Conservation (phyloP, 2,797 vertebrate species). For the Xyrichtys novacula region DNA sequence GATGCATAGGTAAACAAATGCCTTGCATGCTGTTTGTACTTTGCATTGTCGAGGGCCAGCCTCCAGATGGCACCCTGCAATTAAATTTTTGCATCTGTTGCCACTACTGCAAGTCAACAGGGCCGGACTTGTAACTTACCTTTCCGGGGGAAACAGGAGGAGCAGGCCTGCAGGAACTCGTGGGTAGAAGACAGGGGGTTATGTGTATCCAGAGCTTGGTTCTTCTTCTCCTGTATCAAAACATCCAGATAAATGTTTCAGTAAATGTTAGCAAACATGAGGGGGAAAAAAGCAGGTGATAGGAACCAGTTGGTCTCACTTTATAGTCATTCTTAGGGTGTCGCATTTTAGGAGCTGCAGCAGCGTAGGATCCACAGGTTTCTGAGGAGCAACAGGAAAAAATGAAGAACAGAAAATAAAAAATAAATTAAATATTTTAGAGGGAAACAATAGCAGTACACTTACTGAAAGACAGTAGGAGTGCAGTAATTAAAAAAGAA, state of each 20-base stretch:
- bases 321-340: slow-evolving; percentile 49
- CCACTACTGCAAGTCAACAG: too few relatives aligned
- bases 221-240: slow-evolving; percentile 44
- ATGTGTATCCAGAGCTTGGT: slow-evolving; percentile 43
- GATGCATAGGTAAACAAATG: too few relatives aligned
- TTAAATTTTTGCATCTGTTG: too few relatives aligned
- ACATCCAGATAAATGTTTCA: slow-evolving; percentile 16
- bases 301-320: slow-evolving; percentile 61
- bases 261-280: slow-evolving; percentile 10
- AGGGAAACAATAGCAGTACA: too few relatives aligned
- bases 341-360: slow-evolving; percentile 38
- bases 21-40: too few relatives aligned
- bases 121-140: slow-evolving; percentile 76
- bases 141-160: slow-evolving; percentile 90
- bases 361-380: slow-evolving; percentile 27
- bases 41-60: too few relatives aligned
- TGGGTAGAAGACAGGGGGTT: slow-evolving; percentile 91
- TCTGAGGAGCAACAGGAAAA: slow-evolving; percentile 53
- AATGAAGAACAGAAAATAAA: not conserved
- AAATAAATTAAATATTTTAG: too few relatives aligned
- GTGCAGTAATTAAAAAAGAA: too few relatives aligned
- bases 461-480: too few relatives aligned
- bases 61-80: too few relatives aligned
- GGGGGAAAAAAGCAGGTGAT: not conserved
- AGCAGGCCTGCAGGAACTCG: slow-evolving; percentile 93